Evolutionary conservation across 2,888 invertebrate genomes (phyloP), one percentile per base, ranked within the genome.

Genomic region (Poecilobothrus nobilitatus): DNA sequence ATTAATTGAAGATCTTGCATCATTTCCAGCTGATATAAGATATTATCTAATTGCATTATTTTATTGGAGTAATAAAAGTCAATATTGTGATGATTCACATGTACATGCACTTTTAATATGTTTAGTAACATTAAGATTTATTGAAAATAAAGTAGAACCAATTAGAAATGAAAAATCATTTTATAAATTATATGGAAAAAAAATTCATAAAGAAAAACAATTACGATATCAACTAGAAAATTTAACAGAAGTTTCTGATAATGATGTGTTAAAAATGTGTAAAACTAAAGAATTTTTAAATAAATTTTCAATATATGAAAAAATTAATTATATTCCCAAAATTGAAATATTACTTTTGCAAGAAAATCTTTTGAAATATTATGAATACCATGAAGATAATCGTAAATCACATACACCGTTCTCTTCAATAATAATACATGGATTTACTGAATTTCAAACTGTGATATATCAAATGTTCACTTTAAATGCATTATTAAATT

Each of bases 401-500:
- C 80, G 80, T 66, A 78, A 78, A 71, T 79, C 79, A 67, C 82
- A 79, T 66, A 81, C 80, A 66, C 69, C 76, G 3, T 80, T 76
- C 62, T 78, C 79, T 0, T 76, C 78, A 3, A 76, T 71, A 0
- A 75, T 81, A 3, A 70, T 82, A 18, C 82, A 82, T 68, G 76
- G 75, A 0, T 82, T 81, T 70, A 76, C 81, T 0, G 81, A 82
- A 72, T 78, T 82, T 66, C 82, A 82, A 69, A 76, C 81, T 9
- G 77, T 82, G 2, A 75, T 79, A 18, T 81, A 76, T 67, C 79
- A 81, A 67, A 69, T 82, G 1, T 76, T 76, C 62, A 76, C 77
- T 0, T 72, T 93, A 12, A 92, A 92, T 81, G 83, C 82, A 1
- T 76, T 92, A 62, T 84, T 92, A 67, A 82, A 84, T 69, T 83